Evolutionary conservation across 2,797 vertebrate species (phyloP).

Genomic region (Hephaestus fuliginosus): DNA sequence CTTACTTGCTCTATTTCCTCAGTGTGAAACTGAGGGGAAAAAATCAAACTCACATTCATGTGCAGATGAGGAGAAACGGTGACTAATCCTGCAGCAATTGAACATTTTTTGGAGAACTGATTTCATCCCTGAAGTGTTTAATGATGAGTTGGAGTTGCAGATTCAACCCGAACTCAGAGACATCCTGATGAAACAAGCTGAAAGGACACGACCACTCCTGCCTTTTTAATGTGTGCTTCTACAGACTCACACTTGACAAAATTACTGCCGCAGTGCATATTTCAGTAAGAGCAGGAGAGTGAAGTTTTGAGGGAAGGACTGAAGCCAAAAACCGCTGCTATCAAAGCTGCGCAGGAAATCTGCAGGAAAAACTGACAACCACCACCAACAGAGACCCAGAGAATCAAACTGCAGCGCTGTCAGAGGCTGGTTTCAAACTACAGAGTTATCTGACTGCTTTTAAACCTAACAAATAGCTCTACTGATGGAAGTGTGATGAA

Average conservation of each 20-base stretch:
- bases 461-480: not conserved
- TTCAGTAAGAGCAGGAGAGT: not conserved
- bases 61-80: constrained; percentile 28
- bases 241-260: not conserved
- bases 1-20: constrained; percentile 2
- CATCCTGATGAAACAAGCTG: constrained; percentile 5
- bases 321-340: not conserved
- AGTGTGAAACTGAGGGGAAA: not conserved
- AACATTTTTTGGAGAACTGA: constrained; percentile 7
- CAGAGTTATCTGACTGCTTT: constrained; percentile 19
- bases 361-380: constrained; percentile 2
- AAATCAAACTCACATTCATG: constrained; percentile 9
- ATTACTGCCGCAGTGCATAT: not conserved
- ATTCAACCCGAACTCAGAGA: constrained; percentile 1
- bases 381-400: not conserved
- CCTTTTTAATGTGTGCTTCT: not conserved
- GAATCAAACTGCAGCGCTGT: not conserved
- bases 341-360: not conserved
- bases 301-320: not conserved
- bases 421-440: not conserved
- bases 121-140: constrained; percentile 19
- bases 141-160: constrained; percentile 6
- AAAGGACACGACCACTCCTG: constrained; percentile 15
- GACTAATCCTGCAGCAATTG: constrained; percentile 27
- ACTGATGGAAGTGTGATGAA: constrained; percentile 30